phyloP scores from a whole-genome alignment of 1,140 invertebrate genomes.

The Chlorops oryzae region DNA sequence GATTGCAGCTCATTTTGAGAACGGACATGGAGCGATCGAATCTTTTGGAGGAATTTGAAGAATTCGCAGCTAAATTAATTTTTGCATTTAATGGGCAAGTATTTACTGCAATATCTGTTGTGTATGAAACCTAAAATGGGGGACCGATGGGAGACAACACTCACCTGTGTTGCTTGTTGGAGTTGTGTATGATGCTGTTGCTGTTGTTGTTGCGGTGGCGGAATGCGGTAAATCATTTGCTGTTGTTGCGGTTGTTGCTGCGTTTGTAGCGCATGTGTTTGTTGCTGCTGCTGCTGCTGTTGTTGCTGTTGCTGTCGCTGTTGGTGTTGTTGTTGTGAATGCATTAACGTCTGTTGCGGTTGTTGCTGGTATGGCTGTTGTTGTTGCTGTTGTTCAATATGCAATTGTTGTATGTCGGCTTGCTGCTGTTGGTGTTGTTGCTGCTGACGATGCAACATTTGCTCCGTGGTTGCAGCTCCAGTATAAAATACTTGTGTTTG shows the following conservation, averaged over 20 bases:
- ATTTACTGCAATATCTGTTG: background rate
- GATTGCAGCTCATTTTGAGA: no score
- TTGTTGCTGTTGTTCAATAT: conserved; percentile 15
- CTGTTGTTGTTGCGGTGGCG: conserved; percentile 21
- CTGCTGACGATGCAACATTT: conserved; percentile 41
- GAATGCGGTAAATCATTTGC: conserved; percentile 16
- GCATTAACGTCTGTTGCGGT: conserved; percentile 9
- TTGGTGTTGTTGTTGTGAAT: no score
- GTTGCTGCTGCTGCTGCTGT: conserved; percentile 24
- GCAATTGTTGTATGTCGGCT: conserved; percentile 14
- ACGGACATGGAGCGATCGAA: no score
- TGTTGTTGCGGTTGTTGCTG: conserved; percentile 25
- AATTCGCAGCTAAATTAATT: no score
- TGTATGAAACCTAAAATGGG: no score
- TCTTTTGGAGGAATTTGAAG: no score
- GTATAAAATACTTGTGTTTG: no score
- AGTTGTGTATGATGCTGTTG: conserved; percentile 27
- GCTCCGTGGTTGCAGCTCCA: conserved; percentile 32
- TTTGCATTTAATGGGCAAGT: background rate
- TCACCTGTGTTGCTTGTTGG: background rate
- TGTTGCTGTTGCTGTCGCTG: conserved; percentile 10
- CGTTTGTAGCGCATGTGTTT: conserved; percentile 22
- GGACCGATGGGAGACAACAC: no score
- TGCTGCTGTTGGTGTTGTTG: conserved; percentile 50
- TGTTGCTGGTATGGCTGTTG: conserved; percentile 18